Conservation (phyloP, 2,888 invertebrate species). For the Hemicrepidius hirtus region DNA sequence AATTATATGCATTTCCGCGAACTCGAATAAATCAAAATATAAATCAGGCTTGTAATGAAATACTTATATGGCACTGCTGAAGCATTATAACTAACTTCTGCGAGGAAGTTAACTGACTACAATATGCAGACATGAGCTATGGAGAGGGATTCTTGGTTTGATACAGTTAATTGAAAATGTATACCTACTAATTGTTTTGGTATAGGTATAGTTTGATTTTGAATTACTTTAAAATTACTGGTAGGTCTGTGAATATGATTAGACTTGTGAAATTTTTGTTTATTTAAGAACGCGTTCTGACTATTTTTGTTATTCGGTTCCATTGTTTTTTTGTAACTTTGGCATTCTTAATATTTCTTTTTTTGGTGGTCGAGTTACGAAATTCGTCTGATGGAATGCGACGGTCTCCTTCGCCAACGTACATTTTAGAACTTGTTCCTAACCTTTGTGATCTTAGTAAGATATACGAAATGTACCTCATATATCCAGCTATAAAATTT, state of each 20-base stretch:
- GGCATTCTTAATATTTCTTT: slow-evolving; percentile 27
- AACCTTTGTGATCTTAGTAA: slow-evolving; percentile 29
- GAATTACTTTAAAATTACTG: not conserved
- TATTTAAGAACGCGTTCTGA: slow-evolving; percentile 5
- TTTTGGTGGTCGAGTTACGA: slow-evolving; percentile 37
- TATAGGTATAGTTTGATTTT: not conserved
- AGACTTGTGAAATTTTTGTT: not conserved
- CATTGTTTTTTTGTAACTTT: slow-evolving; percentile 16
- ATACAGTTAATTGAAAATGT: slow-evolving; percentile 17
- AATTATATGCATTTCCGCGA: slow-evolving; percentile 45
- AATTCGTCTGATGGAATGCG: slow-evolving; percentile 48
- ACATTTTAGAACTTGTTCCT: slow-evolving; percentile 35
- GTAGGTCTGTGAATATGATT: not conserved
- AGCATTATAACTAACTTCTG: slow-evolving; percentile 37
- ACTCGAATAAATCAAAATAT: slow-evolving; percentile 56
- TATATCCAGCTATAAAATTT: slow-evolving; percentile 27
- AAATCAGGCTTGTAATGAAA: slow-evolving; percentile 72
- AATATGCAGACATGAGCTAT: slow-evolving; percentile 35
- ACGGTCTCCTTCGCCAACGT: slow-evolving; percentile 37
- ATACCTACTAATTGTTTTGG: no score
- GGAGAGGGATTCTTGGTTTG: not conserved
- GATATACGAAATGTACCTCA: slow-evolving; percentile 29
- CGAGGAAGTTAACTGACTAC: slow-evolving; percentile 38
- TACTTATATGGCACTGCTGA: slow-evolving; percentile 67
- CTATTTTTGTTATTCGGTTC: not conserved